These are phyloP conservation scores for Oscheius sp. DNA, from an alignment of 2,888 invertebrate genomes.

Conservation along the genomic window DNA sequence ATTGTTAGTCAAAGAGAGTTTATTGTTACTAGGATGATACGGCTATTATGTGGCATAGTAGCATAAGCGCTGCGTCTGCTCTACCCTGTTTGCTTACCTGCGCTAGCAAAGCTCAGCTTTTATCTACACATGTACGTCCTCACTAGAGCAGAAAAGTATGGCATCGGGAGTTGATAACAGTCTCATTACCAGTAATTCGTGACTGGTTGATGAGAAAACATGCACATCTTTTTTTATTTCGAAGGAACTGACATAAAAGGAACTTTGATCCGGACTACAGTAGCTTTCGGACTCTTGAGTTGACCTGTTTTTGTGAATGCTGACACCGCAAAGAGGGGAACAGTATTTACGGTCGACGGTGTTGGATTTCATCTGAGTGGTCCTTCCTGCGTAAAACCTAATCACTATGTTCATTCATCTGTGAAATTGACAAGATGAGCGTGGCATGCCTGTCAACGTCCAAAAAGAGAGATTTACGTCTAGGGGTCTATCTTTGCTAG, in stretches of 20 bases:
- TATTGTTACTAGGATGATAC: slow-evolving; percentile 37
- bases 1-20: slow-evolving; percentile 23
- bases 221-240: background rate
- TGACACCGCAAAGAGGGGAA: slow-evolving; percentile 7
- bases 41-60: slow-evolving; percentile 37
- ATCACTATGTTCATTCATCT: slow-evolving; percentile 25
- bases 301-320: too few species aligned
- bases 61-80: slow-evolving; percentile 36
- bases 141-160: slow-evolving; percentile 15
- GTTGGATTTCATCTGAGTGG: slow-evolving; percentile 25
- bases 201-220: background rate
- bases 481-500: too few species aligned
- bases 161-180: background rate
- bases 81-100: slow-evolving; percentile 35
- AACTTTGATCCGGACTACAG: background rate
- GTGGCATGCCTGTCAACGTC: slow-evolving; percentile 21
- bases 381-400: slow-evolving; percentile 18
- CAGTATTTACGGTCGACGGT: slow-evolving; percentile 28
- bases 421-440: slow-evolving; percentile 29
- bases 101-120: slow-evolving; percentile 35
- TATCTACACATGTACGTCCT: slow-evolving; percentile 37
- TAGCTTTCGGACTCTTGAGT: background rate
- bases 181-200: background rate
- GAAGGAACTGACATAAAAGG: background rate
- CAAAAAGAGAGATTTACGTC: background rate